A percentile compares a stretch with the other conserved stretches of the same genome.
phyloP scores from a whole-genome alignment of 2,113 vertebrate species.

The Triplophysa tibetana region DNA sequence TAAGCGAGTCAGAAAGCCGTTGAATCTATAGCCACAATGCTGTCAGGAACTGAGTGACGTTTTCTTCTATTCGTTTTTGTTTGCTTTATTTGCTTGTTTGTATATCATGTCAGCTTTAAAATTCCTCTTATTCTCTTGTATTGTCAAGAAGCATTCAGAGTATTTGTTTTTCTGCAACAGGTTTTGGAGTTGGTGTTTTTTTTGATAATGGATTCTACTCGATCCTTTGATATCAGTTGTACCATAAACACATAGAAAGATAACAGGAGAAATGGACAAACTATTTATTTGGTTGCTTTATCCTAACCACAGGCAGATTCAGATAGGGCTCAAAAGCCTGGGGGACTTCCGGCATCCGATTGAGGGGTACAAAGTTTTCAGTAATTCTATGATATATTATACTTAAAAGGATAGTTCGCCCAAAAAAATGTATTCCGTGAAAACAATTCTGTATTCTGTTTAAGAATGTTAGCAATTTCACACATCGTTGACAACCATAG shows the following conservation, averaged over 20 bases:
- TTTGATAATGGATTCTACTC: slow-evolving; percentile 47
- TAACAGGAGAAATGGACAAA: slow-evolving; percentile 32
- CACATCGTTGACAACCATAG: no score
- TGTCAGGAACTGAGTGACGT: slow-evolving; percentile 6
- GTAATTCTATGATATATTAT: no score
- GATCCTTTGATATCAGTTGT: slow-evolving; percentile 47
- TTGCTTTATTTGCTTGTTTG: slow-evolving; percentile 25
- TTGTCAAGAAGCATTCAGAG: slow-evolving; percentile 1
- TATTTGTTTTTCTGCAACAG: slow-evolving; percentile 47
- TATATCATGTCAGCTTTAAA: slow-evolving; percentile 25
- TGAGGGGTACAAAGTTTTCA: neutral
- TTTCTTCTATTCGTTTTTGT: slow-evolving; percentile 8
- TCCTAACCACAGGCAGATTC: slow-evolving; percentile 5
- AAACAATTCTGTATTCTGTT: no score
- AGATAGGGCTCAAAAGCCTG: slow-evolving; percentile 12
- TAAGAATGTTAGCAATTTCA: no score
- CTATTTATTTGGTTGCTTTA: slow-evolving; percentile 32
- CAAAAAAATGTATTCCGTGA: no score
- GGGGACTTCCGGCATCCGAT: neutral
- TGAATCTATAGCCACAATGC: slow-evolving; percentile 19
- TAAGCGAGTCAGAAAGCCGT: neutral
- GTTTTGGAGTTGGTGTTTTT: slow-evolving; percentile 19
- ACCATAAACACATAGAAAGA: slow-evolving; percentile 47
- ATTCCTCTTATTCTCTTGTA: slow-evolving; percentile 33
- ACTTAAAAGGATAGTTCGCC: no score